Conservation (phyloP, 2,888 invertebrate genomes). For the Polyploca ridens region DNA sequence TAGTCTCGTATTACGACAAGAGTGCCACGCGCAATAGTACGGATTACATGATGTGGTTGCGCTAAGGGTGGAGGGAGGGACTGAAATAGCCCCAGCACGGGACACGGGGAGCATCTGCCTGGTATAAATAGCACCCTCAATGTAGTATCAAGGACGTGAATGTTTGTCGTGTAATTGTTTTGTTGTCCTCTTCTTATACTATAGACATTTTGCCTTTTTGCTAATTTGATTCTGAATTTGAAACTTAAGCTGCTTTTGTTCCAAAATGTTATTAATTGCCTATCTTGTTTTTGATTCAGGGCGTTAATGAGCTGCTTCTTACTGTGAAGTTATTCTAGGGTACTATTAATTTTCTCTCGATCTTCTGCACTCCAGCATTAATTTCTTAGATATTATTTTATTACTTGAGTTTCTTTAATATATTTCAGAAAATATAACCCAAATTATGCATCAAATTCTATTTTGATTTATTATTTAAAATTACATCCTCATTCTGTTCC, state of each 20-base stretch:
- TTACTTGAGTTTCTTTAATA: neutral
- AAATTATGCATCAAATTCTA: neutral
- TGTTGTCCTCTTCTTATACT: neutral
- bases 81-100: conserved; percentile 76
- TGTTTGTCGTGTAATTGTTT: conserved; percentile 55
- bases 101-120: conserved; percentile 72
- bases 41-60: conserved; percentile 33
- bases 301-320: too few relatives aligned
- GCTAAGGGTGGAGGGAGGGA: conserved; percentile 54
- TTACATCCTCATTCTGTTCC: conserved; percentile 10
- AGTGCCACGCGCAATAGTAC: conserved; percentile 32
- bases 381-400: too few relatives aligned
- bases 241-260: too few relatives aligned
- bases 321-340: too few relatives aligned
- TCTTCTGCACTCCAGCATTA: too few relatives aligned
- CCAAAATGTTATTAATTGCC: too few relatives aligned
- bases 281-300: too few relatives aligned
- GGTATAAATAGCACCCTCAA: conserved; percentile 78
- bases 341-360: too few relatives aligned
- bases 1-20: conserved; percentile 42
- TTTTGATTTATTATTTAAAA: neutral
- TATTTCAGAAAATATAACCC: neutral
- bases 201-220: conserved; percentile 6
- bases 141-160: conserved; percentile 81
- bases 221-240: conserved; percentile 1